Evolutionary conservation across 2,797 vertebrate species (phyloP), one percentile per base, ranked within the genome.

Genomic region (Brachyrhaphis roseni): DNA sequence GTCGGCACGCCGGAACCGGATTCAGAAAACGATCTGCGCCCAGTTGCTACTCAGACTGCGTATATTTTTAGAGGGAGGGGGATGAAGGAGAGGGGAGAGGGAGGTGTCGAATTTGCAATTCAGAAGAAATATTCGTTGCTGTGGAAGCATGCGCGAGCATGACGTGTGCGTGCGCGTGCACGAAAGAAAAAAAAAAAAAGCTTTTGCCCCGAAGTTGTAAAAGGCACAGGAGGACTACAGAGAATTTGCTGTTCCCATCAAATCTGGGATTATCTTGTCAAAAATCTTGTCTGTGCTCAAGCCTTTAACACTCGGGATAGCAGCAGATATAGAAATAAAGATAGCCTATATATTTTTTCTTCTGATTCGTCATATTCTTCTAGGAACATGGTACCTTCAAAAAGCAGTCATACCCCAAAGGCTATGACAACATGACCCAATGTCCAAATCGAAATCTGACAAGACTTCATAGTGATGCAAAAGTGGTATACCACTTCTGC

Each of bases 1-100:
- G 93, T 93, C 92, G 89, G 91, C 88, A 94, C 94, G 93, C 89
- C 90, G 86, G 90, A 94, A 92, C 84, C 89, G 89, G 91, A 95
- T 95, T 94, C 95, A 92, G 91, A 88, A 91, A 94, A 76, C 46
- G 90, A 45, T 91, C 91, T 96, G 94, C 94, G 95, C 83, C 75
- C 86, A 76, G 70, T 93, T 78, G 86, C 83, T 95, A 85, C 96
- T 93, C 92, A 88, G 81, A 86, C 47, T 94, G 87, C 96, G 95
- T 94, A 95, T 78, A 71, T 82, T 90, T 78, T 55, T n/a, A 11
- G 53, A 11, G 51, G 51, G 23, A 5, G 18, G 46, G 15, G 4
- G 0, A 5, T 4, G 4, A 5, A 5, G 15, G 3, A 16, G 4
- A 6, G 2, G 49, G 47, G 47, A 78, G 2, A n/a, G 18, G 8